Base-by-base conservation (phyloP, 2,797 vertebrate species). In the Cyclura pinguis region DNA sequence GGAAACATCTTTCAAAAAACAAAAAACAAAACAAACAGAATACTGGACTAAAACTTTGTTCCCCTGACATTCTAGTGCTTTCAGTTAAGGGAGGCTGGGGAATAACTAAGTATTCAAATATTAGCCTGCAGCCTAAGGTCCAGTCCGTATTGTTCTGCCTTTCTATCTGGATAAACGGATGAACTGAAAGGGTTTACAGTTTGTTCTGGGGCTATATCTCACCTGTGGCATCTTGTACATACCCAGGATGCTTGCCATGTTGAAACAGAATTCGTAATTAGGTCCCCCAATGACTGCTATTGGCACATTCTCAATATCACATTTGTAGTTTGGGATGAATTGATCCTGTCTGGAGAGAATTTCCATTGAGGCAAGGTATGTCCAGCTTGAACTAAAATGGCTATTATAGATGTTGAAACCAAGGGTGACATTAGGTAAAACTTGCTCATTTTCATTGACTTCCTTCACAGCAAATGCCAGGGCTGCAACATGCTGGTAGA, bases 381-480 rank as follows among this genome's bases (percentile, higher is more conserved):
- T 87, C 86, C 86, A 80, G 12, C 18, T n/a, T 80, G 76, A 59
- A 67, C 42, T 87, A 59, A 87, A 80, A 78, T 87, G 42, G 12
- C 57, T 67, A 16, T 87, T 87, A 35, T 87, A 87, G 59, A 80
- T 64, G 62, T 87, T 74, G 42, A 87, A 87, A 74, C 86, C 86
- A 27, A 87, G 47, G 29, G 74, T 64, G 38, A 67, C 4, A 14
- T 87, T 86, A 22, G 50, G 52, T 9, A 86, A 57, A n/a, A 86
- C 6, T 27, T 76, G 50, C 13, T 35, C 6, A 5, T 27, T 86
- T 38, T 74, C 50, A 42, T 86, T 76, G 52, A 76, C 74, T n/a
- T 86, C 85, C 24, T 76, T 76, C n/a, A 76, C 52, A 86, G 85
- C 72, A 86, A 86, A 86, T 86, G 52, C 85, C 22, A 86, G n/a